phyloP scores from a whole-genome alignment of 2,888 invertebrate genomes.

The Polydrusus pterygomalis region DNA sequence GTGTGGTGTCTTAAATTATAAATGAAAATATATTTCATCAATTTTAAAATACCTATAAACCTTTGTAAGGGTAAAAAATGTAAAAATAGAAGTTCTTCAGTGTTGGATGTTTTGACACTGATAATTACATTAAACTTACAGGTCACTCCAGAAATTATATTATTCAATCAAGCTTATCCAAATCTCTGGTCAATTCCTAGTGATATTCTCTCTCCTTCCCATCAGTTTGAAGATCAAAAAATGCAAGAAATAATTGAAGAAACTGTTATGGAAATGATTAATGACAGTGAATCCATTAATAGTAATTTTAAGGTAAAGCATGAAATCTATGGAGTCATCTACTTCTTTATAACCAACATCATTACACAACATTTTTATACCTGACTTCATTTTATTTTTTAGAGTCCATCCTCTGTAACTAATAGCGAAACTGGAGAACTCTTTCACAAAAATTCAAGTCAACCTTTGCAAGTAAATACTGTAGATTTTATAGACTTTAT shows the following conservation, averaged over 20 bases:
- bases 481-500: conserved; percentile 54
- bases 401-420: conserved; percentile 10
- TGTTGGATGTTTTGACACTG: too few relatives aligned
- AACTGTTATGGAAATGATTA: conserved; percentile 54
- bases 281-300: conserved; percentile 29
- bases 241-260: conserved; percentile 51
- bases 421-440: conserved; percentile 33
- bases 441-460: not conserved
- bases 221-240: conserved; percentile 37
- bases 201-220: conserved; percentile 39
- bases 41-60: not conserved
- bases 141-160: conserved; percentile 54
- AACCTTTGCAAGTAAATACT: conserved; percentile 41
- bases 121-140: conserved; percentile 1
- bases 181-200: conserved; percentile 51
- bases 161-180: conserved; percentile 53
- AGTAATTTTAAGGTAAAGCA: conserved; percentile 25
- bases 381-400: conserved; percentile 10
- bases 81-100: too few relatives aligned
- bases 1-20: too few relatives aligned
- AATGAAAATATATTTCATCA: too few relatives aligned
- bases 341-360: too few relatives aligned
- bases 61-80: not conserved
- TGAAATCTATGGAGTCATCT: too few relatives aligned
- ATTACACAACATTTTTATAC: too few relatives aligned